Evolutionary conservation across 2,888 invertebrate genomes (phyloP).

Genomic region (Marasmarcha lunaedactyla): DNA sequence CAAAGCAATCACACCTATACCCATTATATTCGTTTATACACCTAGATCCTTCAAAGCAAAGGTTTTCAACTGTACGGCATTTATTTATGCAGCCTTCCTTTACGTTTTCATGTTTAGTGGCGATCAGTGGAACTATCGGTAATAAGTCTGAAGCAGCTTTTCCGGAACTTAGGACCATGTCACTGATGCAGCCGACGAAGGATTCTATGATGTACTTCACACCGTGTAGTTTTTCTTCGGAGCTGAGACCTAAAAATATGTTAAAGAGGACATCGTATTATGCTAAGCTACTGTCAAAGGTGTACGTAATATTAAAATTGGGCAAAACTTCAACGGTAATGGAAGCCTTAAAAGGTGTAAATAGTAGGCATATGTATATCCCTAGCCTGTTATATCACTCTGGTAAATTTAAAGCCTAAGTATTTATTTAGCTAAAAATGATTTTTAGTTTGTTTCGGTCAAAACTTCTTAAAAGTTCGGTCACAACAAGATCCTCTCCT

Average conservation of each 20-base stretch:
- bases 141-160: slow-evolving; percentile 86
- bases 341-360: background rate
- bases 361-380: background rate
- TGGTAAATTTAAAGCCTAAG: no score
- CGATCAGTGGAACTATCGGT: slow-evolving; percentile 85
- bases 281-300: no score
- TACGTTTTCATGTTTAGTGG: slow-evolving; percentile 90
- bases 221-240: slow-evolving; percentile 88
- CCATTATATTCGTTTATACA: slow-evolving; percentile 94
- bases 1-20: slow-evolving; percentile 93
- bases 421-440: no score
- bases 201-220: slow-evolving; percentile 94
- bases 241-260: slow-evolving; percentile 81
- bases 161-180: slow-evolving; percentile 87
- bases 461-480: no score
- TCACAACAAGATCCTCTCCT: no score
- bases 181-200: slow-evolving; percentile 91
- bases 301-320: no score
- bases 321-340: slow-evolving; percentile 1
- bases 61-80: slow-evolving; percentile 83
- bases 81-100: slow-evolving; percentile 90
- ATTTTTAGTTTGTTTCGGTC: no score
- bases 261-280: no score
- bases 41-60: slow-evolving; percentile 87
- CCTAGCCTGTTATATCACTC: slow-evolving; percentile 6